Conservation (phyloP, 2,888 invertebrate species). For the Caenorhabditis panamensis region DNA sequence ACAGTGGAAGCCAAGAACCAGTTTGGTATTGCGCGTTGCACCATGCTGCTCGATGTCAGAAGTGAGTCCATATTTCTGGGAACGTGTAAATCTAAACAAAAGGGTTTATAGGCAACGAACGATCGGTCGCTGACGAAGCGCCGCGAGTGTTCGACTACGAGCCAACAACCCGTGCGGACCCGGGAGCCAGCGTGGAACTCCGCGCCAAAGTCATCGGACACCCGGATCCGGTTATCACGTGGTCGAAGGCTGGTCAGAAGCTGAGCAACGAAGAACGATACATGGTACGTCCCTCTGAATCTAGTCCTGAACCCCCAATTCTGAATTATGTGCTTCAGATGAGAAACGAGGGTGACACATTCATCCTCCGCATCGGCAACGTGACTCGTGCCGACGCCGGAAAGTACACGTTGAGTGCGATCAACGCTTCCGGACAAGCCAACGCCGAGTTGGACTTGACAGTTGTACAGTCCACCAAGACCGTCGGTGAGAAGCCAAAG, state of each 20-base stretch:
- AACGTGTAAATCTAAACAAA: no score
- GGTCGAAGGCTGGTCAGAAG: slow-evolving; percentile 61
- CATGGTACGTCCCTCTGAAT: slow-evolving; percentile 45
- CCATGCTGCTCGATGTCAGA: slow-evolving; percentile 69
- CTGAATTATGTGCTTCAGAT: slow-evolving; percentile 64
- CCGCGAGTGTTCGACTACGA: slow-evolving; percentile 70
- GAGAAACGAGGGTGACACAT: slow-evolving; percentile 70
- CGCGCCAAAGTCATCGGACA: slow-evolving; percentile 70
- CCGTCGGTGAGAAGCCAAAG: slow-evolving; percentile 66
- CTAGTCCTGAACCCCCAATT: neutral
- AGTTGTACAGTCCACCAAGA: slow-evolving; percentile 65
- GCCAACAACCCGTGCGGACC: slow-evolving; percentile 60
- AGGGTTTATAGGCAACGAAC: slow-evolving; percentile 60
- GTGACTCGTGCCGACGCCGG: slow-evolving; percentile 70
- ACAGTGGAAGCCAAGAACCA: slow-evolving; percentile 72
- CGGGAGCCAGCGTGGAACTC: slow-evolving; percentile 67
- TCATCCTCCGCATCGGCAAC: slow-evolving; percentile 72
- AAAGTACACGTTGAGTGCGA: slow-evolving; percentile 72
- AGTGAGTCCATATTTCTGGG: slow-evolving; percentile 46
- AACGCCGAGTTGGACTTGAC: slow-evolving; percentile 62
- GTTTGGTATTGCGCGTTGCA: slow-evolving; percentile 68
- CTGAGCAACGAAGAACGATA: slow-evolving; percentile 68
- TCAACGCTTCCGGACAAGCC: slow-evolving; percentile 71
- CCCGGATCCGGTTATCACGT: slow-evolving; percentile 77
- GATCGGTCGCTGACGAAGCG: slow-evolving; percentile 68